A percentile compares a stretch with the other conserved stretches of the same genome.
Conservation (phyloP, 2,113 vertebrate species). For the Spea bombifrons region DNA sequence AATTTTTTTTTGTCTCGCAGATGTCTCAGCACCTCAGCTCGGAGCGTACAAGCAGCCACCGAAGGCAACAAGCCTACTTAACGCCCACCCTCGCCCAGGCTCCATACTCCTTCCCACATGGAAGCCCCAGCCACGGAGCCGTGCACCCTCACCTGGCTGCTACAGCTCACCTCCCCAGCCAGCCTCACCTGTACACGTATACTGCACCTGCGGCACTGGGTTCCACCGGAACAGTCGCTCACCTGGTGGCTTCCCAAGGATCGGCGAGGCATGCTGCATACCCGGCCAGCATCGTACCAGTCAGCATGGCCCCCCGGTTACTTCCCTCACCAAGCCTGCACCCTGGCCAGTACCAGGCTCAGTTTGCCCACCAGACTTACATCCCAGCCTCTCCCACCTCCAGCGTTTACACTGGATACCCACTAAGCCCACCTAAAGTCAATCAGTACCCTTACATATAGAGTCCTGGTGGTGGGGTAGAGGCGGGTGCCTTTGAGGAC, state of each 20-base stretch:
- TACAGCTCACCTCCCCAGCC: slow-evolving; percentile 84
- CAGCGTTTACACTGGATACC: slow-evolving; percentile 99
- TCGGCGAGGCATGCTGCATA: slow-evolving; percentile 85
- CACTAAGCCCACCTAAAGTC: slow-evolving; percentile 97
- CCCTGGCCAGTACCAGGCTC: slow-evolving; percentile 93
- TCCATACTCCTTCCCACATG: slow-evolving; percentile 92
- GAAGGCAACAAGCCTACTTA: slow-evolving; percentile 96
- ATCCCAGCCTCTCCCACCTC: slow-evolving; percentile 97
- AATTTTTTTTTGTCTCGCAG: slow-evolving; percentile 63
- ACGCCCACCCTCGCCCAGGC: slow-evolving; percentile 91
- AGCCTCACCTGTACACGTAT: slow-evolving; percentile 96
- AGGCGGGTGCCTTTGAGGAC: neutral
- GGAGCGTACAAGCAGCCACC: slow-evolving; percentile 81
- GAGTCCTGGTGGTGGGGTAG: slow-evolving; percentile 69
- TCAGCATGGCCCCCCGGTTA: slow-evolving; percentile 91
- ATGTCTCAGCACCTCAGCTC: slow-evolving; percentile 88
- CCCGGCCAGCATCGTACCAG: slow-evolving; percentile 87
- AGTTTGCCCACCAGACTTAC: slow-evolving; percentile 96
- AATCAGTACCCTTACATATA: slow-evolving; percentile 99
- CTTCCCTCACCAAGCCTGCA: slow-evolving; percentile 93
- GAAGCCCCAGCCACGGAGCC: slow-evolving; percentile 85
- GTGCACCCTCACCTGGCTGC: slow-evolving; percentile 88
- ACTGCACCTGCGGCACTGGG: slow-evolving; percentile 84
- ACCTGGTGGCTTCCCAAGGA: slow-evolving; percentile 92
- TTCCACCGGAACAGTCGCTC: slow-evolving; percentile 88